Evolutionary conservation across 2,888 invertebrate genomes (phyloP), one percentile per base, ranked within the genome.

Genomic region (Hemaris fuciformis): DNA sequence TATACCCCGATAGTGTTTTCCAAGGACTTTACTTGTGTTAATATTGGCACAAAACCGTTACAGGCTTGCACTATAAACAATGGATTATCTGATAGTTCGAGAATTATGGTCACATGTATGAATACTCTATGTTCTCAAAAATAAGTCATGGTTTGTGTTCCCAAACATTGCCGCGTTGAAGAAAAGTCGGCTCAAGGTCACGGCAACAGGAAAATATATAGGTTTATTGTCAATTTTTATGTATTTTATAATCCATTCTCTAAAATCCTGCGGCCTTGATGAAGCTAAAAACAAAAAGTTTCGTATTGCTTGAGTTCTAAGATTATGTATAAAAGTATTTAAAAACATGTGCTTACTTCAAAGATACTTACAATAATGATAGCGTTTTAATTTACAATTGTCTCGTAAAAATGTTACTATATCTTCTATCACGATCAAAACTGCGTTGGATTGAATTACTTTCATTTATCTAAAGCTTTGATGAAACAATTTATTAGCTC

Each of bases 71-170:
- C 76, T 82, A 73, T 80, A 83, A 83, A 85, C 84, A 84, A 77
- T 72, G 80, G 83, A 82, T 84, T 86, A 74, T 71, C 67, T 76
- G 84, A 88, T 88, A 86, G 84, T 71, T 70, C 64, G 66, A 69
- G 79, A 85, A 80, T 77, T 84, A 83, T 73, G 77, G 80, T 79
- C 13, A 15, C 6, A 7, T 7, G 20, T 42, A 10, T 10, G 27
- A n/a, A 18, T 20, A 59, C 18, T 10, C 31, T 38, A n/a, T 42
- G 27, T 22, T 20, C 10, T 58, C 5, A 42, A 42, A 58, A 58
- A 58, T 42, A 58, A 42, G 22, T 42, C 25, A 41, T 59, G 43
- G 20, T 8, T 3, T 2, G 3, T 38, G n/a, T 4, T 38, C n/a
- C 10, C 22, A 20, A 43, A 43, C 10, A 10, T 20, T 1, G 18